Conservation (phyloP, 2,113 vertebrate species). For the Mixornis gularis region DNA sequence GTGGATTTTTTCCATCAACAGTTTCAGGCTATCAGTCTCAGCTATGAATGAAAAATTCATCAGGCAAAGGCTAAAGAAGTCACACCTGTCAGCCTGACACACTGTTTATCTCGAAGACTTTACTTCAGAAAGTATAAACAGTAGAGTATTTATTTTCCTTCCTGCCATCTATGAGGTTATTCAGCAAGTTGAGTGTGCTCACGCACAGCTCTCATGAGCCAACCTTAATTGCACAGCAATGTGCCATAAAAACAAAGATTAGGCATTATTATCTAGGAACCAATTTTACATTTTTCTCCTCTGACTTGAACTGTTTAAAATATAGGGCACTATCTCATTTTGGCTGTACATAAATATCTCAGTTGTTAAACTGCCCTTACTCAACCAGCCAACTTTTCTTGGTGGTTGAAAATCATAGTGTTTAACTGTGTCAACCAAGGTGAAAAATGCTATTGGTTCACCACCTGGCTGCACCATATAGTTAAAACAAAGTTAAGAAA, state of each 20-base stretch:
- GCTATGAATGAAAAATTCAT: conserved; percentile 54
- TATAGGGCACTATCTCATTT: conserved; percentile 68
- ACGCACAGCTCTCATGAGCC: conserved; percentile 51
- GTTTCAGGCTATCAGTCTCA: conserved; percentile 46
- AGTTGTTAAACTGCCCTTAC: conserved; percentile 64
- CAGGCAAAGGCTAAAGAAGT: conserved; percentile 54
- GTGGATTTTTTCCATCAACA: conserved; percentile 52
- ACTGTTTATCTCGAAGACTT: conserved; percentile 61
- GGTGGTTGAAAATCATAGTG: conserved; percentile 51
- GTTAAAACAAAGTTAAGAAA: background rate
- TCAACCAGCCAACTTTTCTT: conserved; percentile 54
- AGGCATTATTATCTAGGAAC: conserved; percentile 68
- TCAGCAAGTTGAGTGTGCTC: conserved; percentile 52
- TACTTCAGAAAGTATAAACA: conserved; percentile 59
- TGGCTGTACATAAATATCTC: conserved; percentile 62
- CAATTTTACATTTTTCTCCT: conserved; percentile 74
- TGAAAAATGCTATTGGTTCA: conserved; percentile 34
- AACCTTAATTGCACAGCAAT: conserved; percentile 67
- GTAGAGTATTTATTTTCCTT: conserved; percentile 71
- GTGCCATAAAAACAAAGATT: conserved; percentile 68
- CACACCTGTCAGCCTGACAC: conserved; percentile 65
- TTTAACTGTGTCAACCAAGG: conserved; percentile 43
- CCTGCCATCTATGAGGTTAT: conserved; percentile 61
- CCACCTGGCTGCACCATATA: conserved; percentile 23
- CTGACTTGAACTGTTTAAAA: conserved; percentile 75